Base-by-base conservation (phyloP, 2,113 vertebrate genomes). In the Stigmatopora argus region DNA sequence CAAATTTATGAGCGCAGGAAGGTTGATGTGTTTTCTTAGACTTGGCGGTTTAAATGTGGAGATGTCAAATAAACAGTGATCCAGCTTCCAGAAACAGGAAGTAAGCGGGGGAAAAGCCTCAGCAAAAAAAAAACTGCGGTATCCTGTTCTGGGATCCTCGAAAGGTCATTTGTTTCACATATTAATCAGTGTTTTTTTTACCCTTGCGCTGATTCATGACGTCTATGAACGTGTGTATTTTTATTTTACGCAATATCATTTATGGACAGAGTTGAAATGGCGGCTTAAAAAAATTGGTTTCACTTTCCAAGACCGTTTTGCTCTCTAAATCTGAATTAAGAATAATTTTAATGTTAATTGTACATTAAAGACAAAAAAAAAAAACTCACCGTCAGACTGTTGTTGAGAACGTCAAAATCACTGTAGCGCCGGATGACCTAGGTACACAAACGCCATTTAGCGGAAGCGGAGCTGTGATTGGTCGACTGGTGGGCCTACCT, bases 351-450 rank as follows among this genome's bases (percentile, higher is more conserved):
- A 31, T 31, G 26, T 31, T 2, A 31, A 31, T 31, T 31, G 26
- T 31, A 31, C 2, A 31, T 31, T 31, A 31, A 31, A 31, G 26
- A 31, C 26, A 31, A 31, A 31, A 31, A 31, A 31, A 31, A 31
- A 31, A 31, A 31, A 83, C 89, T 95, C 92, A 99, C 97, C 94
- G 96, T 91, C 76, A 99, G 85, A 82, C 89, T 95, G 83, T 89
- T 96, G 88, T 99, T 96, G 59, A 99, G 92, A 77, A 94, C 88
- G 63, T 99, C 96, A 66, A 99, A 99, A 89, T 99, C 96, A 67
- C 97, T 99, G 85, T 99, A 99, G 84, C 97, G 90, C 63, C 95
- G 93, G 67, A 98, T 89, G 72, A 99, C 92, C 97, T 99, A 60
- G 4, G 34, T 7, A 60, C 31, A 66, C 70, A 63, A 31, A 67